Evolutionary conservation across 2,888 invertebrate species (phyloP).

Genomic region (Cerastoderma edule): DNA sequence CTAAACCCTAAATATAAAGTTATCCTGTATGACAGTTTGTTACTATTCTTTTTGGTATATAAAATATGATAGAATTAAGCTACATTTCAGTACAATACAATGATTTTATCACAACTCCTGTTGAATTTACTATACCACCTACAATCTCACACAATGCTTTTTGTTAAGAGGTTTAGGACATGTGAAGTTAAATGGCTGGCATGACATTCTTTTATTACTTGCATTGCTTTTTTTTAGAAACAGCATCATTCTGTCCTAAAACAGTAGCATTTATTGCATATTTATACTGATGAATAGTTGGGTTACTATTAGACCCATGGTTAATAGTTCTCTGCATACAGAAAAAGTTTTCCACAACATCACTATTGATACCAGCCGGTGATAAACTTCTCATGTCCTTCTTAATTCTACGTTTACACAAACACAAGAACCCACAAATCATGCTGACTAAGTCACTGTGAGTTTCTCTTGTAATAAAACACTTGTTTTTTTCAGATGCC

Average conservation of each 20-base stretch:
- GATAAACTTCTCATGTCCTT: slow-evolving; percentile 26
- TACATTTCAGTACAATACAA: no score
- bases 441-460: slow-evolving; percentile 32
- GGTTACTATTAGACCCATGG: slow-evolving; percentile 35
- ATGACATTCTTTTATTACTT: slow-evolving; percentile 26
- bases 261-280: slow-evolving; percentile 43
- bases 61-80: no score
- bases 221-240: slow-evolving; percentile 47
- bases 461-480: slow-evolving; percentile 31
- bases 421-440: slow-evolving; percentile 26
- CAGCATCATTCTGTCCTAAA: slow-evolving; percentile 33
- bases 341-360: slow-evolving; percentile 40
- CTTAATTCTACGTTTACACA: slow-evolving; percentile 31
- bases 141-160: slow-evolving; percentile 34
- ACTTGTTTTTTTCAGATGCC: slow-evolving; percentile 28
- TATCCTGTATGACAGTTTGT: no score
- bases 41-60: no score
- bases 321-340: slow-evolving; percentile 38
- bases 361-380: slow-evolving; percentile 41
- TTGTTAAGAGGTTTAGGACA: slow-evolving; percentile 31
- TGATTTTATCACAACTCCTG: no score
- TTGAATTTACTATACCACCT: neutral
- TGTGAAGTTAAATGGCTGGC: slow-evolving; percentile 28
- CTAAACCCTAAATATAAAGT: no score
- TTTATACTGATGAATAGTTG: slow-evolving; percentile 37